A percentile compares a stretch with the other conserved stretches of the same genome.
These are phyloP conservation scores for Dynastes tityus DNA, from an alignment of 2,888 invertebrate species.

Conservation along the genomic window DNA sequence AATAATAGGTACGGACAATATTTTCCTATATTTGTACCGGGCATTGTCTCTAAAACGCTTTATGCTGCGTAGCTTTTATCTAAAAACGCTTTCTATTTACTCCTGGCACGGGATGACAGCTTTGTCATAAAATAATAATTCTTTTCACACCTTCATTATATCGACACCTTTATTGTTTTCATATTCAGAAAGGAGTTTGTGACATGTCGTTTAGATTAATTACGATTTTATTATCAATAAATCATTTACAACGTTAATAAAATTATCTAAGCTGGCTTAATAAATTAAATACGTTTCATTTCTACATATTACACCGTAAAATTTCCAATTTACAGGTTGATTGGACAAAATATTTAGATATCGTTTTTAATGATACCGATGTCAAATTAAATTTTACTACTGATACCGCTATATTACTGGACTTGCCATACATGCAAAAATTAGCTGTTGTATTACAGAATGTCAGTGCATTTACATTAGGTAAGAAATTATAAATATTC, in stretches of 20 bases:
- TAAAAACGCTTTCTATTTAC: not conserved
- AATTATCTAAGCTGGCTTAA: not conserved
- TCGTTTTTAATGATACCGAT: conserved; percentile 75
- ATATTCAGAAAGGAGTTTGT: not conserved
- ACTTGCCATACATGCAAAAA: conserved; percentile 78
- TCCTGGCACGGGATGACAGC: not conserved
- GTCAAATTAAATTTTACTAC: conserved; percentile 67
- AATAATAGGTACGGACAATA: conserved; percentile 13
- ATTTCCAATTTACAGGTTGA: conserved; percentile 73
- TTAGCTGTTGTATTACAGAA: conserved; percentile 73
- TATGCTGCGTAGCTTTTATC: conserved; percentile 22
- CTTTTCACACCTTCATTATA: conserved; percentile 11
- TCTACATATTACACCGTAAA: not conserved
- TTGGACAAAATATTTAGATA: conserved; percentile 76
- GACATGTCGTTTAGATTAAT: conserved; percentile 9
- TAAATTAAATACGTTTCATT: not conserved
- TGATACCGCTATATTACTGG: conserved; percentile 79
- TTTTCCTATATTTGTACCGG: conserved; percentile 5
- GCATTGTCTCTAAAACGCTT: conserved; percentile 18
- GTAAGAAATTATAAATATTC: conserved; percentile 65
- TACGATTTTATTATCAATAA: conserved; percentile 18
- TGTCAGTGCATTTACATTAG: conserved; percentile 74
- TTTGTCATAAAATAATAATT: conserved; percentile 18
- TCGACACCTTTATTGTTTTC: conserved; percentile 16
- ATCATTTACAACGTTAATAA: not conserved